A percentile compares a stretch with the other conserved stretches of the same genome.
Evolutionary conservation across 2,113 vertebrate species (phyloP).

Genomic region (Rhinolophus ferrumequinum): DNA sequence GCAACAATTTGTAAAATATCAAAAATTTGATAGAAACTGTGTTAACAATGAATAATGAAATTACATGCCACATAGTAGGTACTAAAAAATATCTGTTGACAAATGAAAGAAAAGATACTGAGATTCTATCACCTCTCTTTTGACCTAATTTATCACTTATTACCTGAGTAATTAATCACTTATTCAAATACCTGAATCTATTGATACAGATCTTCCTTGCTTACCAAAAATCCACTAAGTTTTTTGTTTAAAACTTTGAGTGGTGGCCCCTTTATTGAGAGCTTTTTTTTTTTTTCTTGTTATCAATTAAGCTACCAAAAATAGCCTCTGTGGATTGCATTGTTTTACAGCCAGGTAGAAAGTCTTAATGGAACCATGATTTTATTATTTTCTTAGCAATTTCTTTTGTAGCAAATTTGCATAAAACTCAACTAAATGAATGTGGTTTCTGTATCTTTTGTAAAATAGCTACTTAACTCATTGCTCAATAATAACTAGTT

Average conservation of each 20-base stretch:
- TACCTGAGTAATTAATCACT: neutral
- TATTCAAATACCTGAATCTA: neutral
- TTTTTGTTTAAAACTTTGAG: neutral
- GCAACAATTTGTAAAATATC: neutral
- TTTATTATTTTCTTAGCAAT: neutral
- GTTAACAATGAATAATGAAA: neutral
- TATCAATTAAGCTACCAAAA: neutral
- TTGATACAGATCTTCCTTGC: neutral
- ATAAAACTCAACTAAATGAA: neutral
- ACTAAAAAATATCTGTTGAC: neutral
- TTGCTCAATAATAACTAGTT: neutral
- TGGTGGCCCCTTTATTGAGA: neutral
- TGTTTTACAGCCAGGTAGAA: neutral
- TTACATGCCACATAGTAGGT: neutral
- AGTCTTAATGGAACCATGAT: neutral
- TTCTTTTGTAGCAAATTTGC: neutral
- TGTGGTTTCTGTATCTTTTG: conserved; percentile 33
- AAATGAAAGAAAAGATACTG: neutral
- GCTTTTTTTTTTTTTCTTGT: neutral
- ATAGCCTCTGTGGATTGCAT: neutral
- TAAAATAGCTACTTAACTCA: neutral
- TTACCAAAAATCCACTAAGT: neutral
- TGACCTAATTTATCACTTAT: neutral
- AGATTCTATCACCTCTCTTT: neutral
- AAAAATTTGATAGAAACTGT: neutral